Conservation (phyloP, 2,797 vertebrate genomes). For the Craterocephalus amniculus region DNA sequence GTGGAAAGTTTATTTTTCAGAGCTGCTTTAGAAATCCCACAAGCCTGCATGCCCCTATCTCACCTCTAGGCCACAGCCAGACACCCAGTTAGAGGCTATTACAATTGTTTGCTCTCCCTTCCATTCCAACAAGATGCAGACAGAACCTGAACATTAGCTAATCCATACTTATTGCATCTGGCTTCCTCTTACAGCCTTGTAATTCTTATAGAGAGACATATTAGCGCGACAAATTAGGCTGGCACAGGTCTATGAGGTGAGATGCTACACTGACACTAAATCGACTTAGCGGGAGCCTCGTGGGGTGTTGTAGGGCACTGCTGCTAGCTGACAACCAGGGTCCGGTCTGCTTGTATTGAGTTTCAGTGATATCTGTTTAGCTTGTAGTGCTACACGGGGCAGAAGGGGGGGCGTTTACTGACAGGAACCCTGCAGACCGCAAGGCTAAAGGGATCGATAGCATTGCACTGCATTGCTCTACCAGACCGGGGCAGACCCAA, state of each 20-base stretch:
- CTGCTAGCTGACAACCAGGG: conserved; percentile 55
- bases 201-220: conserved; percentile 87
- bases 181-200: conserved; percentile 78
- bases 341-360: conserved; percentile 73
- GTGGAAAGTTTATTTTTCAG: conserved; percentile 78
- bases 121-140: conserved; percentile 72
- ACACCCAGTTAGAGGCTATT: conserved; percentile 75
- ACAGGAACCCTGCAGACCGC: conserved; percentile 79
- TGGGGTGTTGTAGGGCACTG: conserved; percentile 72
- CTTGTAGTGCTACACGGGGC: conserved; percentile 70
- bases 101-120: conserved; percentile 47
- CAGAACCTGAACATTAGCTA: conserved; percentile 80
- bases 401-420: conserved; percentile 68
- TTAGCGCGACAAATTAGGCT: conserved; percentile 83
- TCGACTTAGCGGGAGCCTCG: conserved; percentile 76
- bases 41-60: conserved; percentile 64
- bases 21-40: conserved; percentile 70
- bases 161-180: conserved; percentile 86
- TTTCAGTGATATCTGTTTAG: conserved; percentile 82
- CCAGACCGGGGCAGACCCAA: conserved; percentile 70
- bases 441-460: conserved; percentile 78
- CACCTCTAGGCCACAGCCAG: conserved; percentile 75
- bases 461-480: conserved; percentile 64
- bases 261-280: conserved; percentile 78
- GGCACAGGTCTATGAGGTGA: conserved; percentile 79